phyloP scores from a whole-genome alignment of 92 coral and sea anemone genomes.

The Heliopora coerulea region DNA sequence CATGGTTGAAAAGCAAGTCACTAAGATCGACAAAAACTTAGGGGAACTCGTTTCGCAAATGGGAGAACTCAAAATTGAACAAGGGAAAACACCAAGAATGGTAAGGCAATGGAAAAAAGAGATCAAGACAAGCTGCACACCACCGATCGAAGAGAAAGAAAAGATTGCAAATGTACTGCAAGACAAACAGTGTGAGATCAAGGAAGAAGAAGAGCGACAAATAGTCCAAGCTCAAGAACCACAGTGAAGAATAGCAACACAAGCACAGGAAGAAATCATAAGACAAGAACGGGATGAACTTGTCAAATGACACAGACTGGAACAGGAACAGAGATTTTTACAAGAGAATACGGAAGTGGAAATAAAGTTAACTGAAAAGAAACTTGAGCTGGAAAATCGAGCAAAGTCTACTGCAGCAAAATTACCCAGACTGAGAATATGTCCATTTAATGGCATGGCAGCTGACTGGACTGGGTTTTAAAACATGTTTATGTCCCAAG shows the following conservation, averaged over 20 bases:
- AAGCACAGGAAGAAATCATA: too few species aligned
- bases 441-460: conserved; percentile 58
- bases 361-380: conserved; percentile 45
- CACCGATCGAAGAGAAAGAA: too few species aligned
- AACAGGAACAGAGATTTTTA: too few species aligned
- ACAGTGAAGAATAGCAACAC: too few species aligned
- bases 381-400: conserved; percentile 43
- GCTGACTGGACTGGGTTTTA: conserved; percentile 60
- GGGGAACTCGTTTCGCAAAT: too few species aligned
- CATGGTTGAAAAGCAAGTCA: too few species aligned
- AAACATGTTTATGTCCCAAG: conserved; percentile 51
- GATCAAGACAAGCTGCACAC: conserved; percentile 41
- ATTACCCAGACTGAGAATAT: conserved; percentile 45
- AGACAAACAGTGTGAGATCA: too few species aligned
- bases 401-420: conserved; percentile 38
- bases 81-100: conserved; percentile 40
- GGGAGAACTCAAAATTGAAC: conserved; percentile 47
- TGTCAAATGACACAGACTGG: too few species aligned
- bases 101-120: conserved; percentile 56
- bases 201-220: conserved; percentile 30
- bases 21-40: too few species aligned
- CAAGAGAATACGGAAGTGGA: conserved; percentile 5
- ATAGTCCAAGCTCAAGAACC: conserved; percentile 22
- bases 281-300: too few species aligned
- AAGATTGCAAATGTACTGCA: too few species aligned